These are phyloP conservation scores for Zaprionus kolodkinae DNA, from an alignment of 1,140 invertebrate species.

Conservation along the genomic window DNA sequence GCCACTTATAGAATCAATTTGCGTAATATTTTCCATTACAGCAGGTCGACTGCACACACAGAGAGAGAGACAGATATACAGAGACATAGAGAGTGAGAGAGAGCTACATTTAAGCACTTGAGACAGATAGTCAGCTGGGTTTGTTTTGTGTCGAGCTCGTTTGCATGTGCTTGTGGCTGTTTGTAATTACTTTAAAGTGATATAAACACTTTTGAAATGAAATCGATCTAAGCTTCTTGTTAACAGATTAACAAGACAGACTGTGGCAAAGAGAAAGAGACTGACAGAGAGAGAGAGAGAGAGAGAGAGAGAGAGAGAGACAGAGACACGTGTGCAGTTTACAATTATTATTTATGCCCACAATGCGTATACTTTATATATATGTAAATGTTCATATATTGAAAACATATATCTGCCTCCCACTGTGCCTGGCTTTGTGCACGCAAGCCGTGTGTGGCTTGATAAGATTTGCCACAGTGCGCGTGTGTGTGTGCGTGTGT, in stretches of 20 bases:
- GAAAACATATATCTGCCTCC: conserved; percentile 49
- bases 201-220: conserved; percentile 82
- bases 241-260: conserved; percentile 74
- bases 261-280: not conserved
- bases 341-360: conserved; percentile 78
- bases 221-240: conserved; percentile 82
- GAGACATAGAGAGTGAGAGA: not conserved
- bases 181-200: conserved; percentile 83
- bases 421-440: conserved; percentile 32
- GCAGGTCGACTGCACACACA: conserved; percentile 20
- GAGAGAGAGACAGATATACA: not conserved
- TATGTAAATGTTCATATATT: conserved; percentile 17
- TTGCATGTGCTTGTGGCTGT: conserved; percentile 68
- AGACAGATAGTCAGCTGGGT: conserved; percentile 28
- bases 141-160: conserved; percentile 45
- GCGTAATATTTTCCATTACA: conserved; percentile 59
- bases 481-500: conserved; percentile 12
- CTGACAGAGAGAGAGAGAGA: not conserved
- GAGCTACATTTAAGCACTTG: not conserved
- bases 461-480: conserved; percentile 48
- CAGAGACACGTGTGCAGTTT: conserved; percentile 49
- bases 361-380: conserved; percentile 39
- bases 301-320: not conserved
- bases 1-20: conserved; percentile 60
- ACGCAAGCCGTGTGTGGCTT: conserved; percentile 50